Base-by-base conservation (phyloP, 1,140 invertebrate genomes). In the Atta cephalotes region DNA sequence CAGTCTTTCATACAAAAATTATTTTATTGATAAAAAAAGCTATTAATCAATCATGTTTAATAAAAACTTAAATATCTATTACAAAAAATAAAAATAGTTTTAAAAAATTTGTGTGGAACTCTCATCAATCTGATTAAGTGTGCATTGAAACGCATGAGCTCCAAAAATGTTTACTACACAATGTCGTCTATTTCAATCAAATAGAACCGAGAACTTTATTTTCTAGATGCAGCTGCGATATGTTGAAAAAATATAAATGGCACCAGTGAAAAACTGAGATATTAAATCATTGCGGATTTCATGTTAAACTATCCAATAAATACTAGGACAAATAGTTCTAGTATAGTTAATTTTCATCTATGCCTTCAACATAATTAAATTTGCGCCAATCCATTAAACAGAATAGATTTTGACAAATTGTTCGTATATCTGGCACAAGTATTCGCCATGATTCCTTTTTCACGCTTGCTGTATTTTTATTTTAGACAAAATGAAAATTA, bases 401-500 rank as follows among this genome's bases (percentile, higher is more conserved):
- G 39, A 84, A 51, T 70, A 21, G 66, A 86, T 81, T 86, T 70
- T 63, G n/a, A 45, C 51, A 14, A 45, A 18, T 60, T 68, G 18
- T 70, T 86, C 45, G 84, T 53, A 56, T 39, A 79, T 39, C 49
- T 85, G 35, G 25, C 65, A 49, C 35, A 58, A 66, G 35, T 60
- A 66, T 16, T 39, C 21, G 14, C 10, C 21, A 35, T 16, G 3
- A 56, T 6, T 28, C 18, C 65, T 72, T 72, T 74, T 60, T 12
- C 53, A 28, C n/a, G 25, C 9, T 81, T 28, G 16, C 6, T 58
- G n/a, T 2, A 21, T 53, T 7, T 10, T 6, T 65, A n/a, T 56
- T 39, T 80, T n/a, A 58, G 21, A 18, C 35, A 77, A 80, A 10
- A 7, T 56, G 14, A 60, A 85, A 85, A 80, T 85, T 79, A 77